phyloP scores from a whole-genome alignment of 1,140 invertebrate species.

The Pinna nobilis region DNA sequence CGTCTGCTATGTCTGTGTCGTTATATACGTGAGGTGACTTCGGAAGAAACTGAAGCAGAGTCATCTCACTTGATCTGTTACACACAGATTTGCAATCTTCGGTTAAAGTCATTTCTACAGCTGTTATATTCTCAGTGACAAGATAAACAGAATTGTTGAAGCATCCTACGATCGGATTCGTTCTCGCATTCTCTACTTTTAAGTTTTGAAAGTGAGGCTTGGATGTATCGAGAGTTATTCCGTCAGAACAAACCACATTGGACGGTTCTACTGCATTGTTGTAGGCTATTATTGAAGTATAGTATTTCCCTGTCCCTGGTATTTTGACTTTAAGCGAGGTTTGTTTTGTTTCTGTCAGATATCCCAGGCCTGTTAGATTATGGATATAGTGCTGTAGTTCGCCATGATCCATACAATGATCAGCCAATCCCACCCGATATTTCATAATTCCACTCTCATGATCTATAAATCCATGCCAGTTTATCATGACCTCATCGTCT shows the following conservation, averaged over 20 bases:
- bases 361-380: too few species aligned
- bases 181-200: too few species aligned
- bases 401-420: constrained; percentile 16
- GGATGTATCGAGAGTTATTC: constrained; percentile 14
- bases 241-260: constrained; percentile 39
- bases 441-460: constrained; percentile 50
- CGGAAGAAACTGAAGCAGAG: too few species aligned
- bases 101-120: too few species aligned
- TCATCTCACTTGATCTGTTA: too few species aligned
- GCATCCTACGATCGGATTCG: too few species aligned
- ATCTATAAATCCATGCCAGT: constrained; percentile 51
- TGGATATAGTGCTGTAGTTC: not conserved
- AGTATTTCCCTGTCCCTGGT: not conserved
- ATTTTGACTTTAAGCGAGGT: not conserved
- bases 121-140: too few species aligned
- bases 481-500: constrained; percentile 17
- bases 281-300: constrained; percentile 30
- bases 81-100: too few species aligned
- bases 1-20: too few species aligned
- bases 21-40: too few species aligned
- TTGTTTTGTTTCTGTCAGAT: constrained; percentile 2
- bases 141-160: too few species aligned
- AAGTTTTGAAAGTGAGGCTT: too few species aligned
- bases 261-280: constrained; percentile 42
- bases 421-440: constrained; percentile 34